Conservation (phyloP, 2,888 invertebrate genomes). For the Trisateles emortualis region DNA sequence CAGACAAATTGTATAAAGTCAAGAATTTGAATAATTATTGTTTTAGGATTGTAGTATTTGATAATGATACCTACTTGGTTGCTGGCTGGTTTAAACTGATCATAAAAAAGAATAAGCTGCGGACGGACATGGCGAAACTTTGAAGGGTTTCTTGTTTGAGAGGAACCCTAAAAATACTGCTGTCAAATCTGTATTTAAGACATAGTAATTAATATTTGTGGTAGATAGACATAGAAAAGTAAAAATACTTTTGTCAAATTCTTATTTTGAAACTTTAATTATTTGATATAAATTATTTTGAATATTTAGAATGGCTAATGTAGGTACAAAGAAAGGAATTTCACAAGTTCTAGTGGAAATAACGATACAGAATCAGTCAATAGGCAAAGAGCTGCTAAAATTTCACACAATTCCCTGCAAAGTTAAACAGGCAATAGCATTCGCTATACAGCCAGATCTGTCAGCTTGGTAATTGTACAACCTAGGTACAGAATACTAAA, state of each 20-base stretch:
- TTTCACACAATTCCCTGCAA: constrained; percentile 1
- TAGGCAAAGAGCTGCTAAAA: constrained; percentile 12
- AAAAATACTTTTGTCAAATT: too few species aligned
- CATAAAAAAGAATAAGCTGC: neutral
- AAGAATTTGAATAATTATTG: constrained; percentile 20
- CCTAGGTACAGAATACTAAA: constrained; percentile 43
- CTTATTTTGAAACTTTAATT: too few species aligned
- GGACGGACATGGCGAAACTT: too few species aligned
- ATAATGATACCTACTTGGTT: neutral
- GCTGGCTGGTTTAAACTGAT: neutral
- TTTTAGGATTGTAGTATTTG: constrained; percentile 15
- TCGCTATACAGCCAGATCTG: constrained; percentile 3
- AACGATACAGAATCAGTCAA: constrained; percentile 7
- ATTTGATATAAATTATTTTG: too few species aligned
- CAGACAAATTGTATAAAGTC: constrained; percentile 50
- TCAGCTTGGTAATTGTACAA: constrained; percentile 31
- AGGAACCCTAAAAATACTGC: too few species aligned
- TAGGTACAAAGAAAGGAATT: neutral
- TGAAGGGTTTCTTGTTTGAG: too few species aligned
- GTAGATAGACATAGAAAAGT: too few species aligned
- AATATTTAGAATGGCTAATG: too few species aligned
- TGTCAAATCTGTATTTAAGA: too few species aligned
- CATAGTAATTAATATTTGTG: too few species aligned
- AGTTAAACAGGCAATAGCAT: constrained; percentile 1
- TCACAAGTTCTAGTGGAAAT: constrained; percentile 6